Evolutionary conservation across 2,888 invertebrate species (phyloP), one percentile per base, ranked within the genome.

Genomic region (Phyto melanocephala): DNA sequence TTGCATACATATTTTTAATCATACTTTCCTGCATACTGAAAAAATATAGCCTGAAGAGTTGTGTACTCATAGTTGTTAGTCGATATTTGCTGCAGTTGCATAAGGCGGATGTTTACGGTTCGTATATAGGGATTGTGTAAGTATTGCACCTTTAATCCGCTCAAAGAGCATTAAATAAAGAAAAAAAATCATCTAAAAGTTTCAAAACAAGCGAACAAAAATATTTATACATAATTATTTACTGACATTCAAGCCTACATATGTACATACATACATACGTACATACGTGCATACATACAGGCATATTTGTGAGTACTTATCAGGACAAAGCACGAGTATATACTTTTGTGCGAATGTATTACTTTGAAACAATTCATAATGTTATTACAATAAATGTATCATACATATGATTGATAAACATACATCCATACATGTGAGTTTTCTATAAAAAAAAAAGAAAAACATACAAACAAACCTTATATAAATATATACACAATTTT

Each of bases 81-180:
- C 86, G 85, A 85, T 86, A 87, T 86, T 86, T 79, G 78, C 86
- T 87, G 87, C 88, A 88, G 88, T 88, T 88, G 88, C 88, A 88
- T 88, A 88, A 88, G 88, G 88, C 88, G 89, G 88, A 88, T 87
- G 88, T 88, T 88, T 88, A 86, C 88, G 86, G 87, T 86, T 86
- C 85, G 86, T 87, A 87, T 60, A 67, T 58, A 62, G 45, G 62
- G 47, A 63, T 83, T 80, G 62, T 77, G 77, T 28, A 28, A 28
- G 28, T 87, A 86, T 87, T 87, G 86, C 88, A 88, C 87, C 88
- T 88, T 88, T 88, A 88, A 88, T 88, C 88, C 88, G 87, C 87
- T 87, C 87, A 85, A 85, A 82, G 47, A 71, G 67, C 13, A 71
- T 71, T 67, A 71, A 54, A 81, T 24, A 72, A 62, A 45, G 42